Percentiles rank a stretch among this genome's conserved stretches.
These are phyloP conservation scores for Spinibarbus caldwelli DNA, from an alignment of 2,797 vertebrate species.

Conservation along the genomic window DNA sequence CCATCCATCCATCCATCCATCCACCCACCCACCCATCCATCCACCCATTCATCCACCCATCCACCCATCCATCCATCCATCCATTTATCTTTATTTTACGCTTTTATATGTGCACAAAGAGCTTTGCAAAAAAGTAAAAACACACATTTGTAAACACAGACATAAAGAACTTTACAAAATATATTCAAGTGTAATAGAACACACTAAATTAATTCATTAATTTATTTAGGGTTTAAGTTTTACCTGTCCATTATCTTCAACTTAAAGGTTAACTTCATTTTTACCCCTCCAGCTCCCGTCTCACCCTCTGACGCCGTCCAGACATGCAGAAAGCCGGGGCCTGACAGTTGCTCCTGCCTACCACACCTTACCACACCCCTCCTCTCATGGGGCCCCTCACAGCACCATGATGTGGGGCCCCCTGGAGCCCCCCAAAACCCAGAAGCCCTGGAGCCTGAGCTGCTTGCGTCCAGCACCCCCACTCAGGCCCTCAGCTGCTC, in stretches of 20 bases:
- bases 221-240: background rate
- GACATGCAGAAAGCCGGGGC: conserved; percentile 86
- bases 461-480: conserved; percentile 93
- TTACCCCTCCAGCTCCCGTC: conserved; percentile 83
- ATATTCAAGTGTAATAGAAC: background rate
- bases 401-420: conserved; percentile 89
- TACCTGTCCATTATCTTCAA: background rate
- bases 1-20: too few species aligned
- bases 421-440: conserved; percentile 89
- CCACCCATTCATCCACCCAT: too few species aligned
- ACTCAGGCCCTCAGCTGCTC: conserved; percentile 89
- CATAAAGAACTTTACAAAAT: background rate
- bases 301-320: conserved; percentile 86
- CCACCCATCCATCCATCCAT: too few species aligned
- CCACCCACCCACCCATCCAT: too few species aligned
- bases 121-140: background rate
- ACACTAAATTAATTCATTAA: background rate
- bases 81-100: background rate
- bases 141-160: background rate
- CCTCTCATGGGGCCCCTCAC: conserved; percentile 82
- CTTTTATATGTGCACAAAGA: background rate
- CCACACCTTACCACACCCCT: conserved; percentile 91
- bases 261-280: background rate
- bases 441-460: conserved; percentile 96
- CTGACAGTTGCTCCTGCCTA: conserved; percentile 82